phyloP scores from a whole-genome alignment of 1,140 invertebrate genomes.

The Aphelinus atriplicis region DNA sequence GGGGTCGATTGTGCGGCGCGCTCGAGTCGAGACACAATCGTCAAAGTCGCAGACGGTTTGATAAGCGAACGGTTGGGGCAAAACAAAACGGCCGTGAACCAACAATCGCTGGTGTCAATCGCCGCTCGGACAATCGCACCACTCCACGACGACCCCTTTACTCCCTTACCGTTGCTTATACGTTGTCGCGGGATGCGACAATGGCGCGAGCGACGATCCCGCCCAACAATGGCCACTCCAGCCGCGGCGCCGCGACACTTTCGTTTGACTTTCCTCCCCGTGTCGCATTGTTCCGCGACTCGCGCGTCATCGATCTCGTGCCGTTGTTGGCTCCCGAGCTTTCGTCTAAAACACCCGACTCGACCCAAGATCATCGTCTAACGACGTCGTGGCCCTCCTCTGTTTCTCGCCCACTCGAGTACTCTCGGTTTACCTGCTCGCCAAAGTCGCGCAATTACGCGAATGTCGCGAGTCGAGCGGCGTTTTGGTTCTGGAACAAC shows the following conservation, averaged over 20 bases:
- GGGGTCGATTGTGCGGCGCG: constrained; percentile 27
- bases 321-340: not conserved
- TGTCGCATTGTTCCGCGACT: too few relatives aligned
- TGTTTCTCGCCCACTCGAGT: not conserved
- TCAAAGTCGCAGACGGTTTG: too few relatives aligned
- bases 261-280: too few relatives aligned
- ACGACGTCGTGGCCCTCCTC: constrained; percentile 5
- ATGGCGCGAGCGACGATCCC: too few relatives aligned
- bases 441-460: constrained; percentile 22
- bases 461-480: too few relatives aligned
- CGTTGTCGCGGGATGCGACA: too few relatives aligned
- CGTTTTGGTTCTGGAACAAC: too few relatives aligned
- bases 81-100: constrained; percentile 38
- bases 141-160: constrained; percentile 49
- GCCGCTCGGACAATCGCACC: constrained; percentile 47
- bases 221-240: too few relatives aligned
- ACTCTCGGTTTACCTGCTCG: not conserved
- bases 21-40: not conserved
- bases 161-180: constrained; percentile 9
- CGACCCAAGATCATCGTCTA: constrained; percentile 30
- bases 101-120: constrained; percentile 52
- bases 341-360: not conserved
- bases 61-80: constrained; percentile 17
- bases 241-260: too few relatives aligned
- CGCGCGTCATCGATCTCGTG: too few relatives aligned